A percentile compares a stretch with the other conserved stretches of the same genome.
These are phyloP conservation scores for Crotalus adamanteus DNA, from an alignment of 2,797 vertebrate species.

Conservation along the genomic window DNA sequence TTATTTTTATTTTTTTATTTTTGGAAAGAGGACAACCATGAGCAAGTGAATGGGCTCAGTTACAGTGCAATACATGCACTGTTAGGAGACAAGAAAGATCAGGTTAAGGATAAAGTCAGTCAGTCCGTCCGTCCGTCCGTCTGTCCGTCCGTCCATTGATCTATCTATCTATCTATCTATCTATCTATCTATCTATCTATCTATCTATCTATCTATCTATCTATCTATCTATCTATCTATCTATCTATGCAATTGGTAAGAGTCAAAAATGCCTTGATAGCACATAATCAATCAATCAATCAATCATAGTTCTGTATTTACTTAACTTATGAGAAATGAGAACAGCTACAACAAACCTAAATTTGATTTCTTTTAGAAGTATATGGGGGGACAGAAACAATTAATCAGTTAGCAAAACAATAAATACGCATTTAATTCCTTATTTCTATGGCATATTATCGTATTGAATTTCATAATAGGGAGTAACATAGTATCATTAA, in stretches of 20 bases:
- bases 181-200: background rate
- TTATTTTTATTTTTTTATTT: background rate
- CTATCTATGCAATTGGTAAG: background rate
- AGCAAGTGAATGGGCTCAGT: background rate
- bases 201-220: background rate
- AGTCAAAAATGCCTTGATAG: background rate
- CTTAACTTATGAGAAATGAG: background rate
- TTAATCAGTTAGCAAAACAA: background rate
- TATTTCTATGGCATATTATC: constrained; percentile 33
- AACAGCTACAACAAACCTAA: background rate
- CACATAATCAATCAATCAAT: background rate
- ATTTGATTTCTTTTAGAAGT: background rate
- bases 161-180: background rate
- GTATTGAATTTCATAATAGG: constrained; percentile 39
- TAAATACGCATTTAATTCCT: constrained; percentile 14
- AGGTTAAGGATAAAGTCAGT: background rate
- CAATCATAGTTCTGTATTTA: background rate
- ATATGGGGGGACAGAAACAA: background rate
- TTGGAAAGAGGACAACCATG: background rate
- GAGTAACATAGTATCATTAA: constrained; percentile 35
- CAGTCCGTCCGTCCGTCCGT: too few species aligned
- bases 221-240: too few species aligned
- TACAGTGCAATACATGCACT: background rate
- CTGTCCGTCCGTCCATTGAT: too few species aligned
- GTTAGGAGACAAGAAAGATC: background rate